phyloP scores from a whole-genome alignment of 2,888 invertebrate species.

The Pedicia rivosa region DNA sequence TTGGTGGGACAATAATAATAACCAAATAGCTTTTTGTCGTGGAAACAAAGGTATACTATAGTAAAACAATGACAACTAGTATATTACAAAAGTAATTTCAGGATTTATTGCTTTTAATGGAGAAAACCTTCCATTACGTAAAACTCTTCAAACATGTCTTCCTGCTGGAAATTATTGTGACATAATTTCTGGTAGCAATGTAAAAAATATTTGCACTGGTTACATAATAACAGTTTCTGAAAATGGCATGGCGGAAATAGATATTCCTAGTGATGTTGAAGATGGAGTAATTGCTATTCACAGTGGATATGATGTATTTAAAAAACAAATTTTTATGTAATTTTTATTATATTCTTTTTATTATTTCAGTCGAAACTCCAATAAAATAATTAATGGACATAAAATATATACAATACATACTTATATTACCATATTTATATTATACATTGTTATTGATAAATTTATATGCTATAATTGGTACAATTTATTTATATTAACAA shows the following conservation, averaged over 20 bases:
- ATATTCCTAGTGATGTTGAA: constrained; percentile 33
- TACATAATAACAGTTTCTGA: constrained; percentile 40
- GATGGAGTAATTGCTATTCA: constrained; percentile 52
- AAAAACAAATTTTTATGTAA: no score
- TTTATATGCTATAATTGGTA: no score
- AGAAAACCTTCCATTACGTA: constrained; percentile 35
- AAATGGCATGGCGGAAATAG: constrained; percentile 39
- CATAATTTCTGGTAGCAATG: constrained; percentile 47
- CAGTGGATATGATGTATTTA: no score
- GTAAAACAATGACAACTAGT: constrained; percentile 58
- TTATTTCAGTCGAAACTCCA: no score
- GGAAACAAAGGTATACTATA: constrained; percentile 47
- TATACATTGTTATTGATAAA: no score
- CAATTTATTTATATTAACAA: no score
- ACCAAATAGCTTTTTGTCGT: constrained; percentile 64
- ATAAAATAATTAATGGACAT: no score
- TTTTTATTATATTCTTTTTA: no score
- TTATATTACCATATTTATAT: no score
- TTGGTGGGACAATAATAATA: constrained; percentile 61
- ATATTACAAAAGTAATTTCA: constrained; percentile 32
- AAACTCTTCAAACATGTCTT: constrained; percentile 42
- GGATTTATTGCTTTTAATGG: constrained; percentile 56
- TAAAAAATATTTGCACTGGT: constrained; percentile 42
- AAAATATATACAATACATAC: no score
- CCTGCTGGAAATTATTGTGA: constrained; percentile 64